phyloP scores from a whole-genome alignment of 2,888 invertebrate species.

The Bhutanitis thaidina region DNA sequence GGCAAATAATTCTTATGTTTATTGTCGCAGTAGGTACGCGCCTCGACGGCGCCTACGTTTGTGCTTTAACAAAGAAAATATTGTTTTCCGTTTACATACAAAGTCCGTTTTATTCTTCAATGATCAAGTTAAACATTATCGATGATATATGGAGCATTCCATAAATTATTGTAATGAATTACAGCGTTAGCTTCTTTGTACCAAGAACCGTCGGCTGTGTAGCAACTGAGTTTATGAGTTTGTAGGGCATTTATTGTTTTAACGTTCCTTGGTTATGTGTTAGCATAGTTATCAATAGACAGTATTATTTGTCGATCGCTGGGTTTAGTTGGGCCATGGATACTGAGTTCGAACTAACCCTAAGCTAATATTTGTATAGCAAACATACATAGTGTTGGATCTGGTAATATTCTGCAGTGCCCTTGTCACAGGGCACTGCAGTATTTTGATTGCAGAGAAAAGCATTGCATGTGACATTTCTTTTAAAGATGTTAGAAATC shows the following conservation, averaged over 20 bases:
- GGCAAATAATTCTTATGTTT: slow-evolving; percentile 30
- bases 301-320: too few relatives aligned
- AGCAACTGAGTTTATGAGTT: not conserved
- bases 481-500: too few relatives aligned
- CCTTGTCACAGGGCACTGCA: too few relatives aligned
- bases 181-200: not conserved
- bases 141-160: slow-evolving; percentile 6
- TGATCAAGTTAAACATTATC: slow-evolving; percentile 9
- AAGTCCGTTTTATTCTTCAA: slow-evolving; percentile 30
- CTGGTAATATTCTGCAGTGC: too few relatives aligned
- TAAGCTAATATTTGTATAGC: too few relatives aligned
- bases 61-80: slow-evolving; percentile 33
- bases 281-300: too few relatives aligned
- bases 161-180: slow-evolving; percentile 7
- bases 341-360: too few relatives aligned
- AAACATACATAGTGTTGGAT: too few relatives aligned
- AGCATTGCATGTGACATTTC: too few relatives aligned
- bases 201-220: not conserved
- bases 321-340: too few relatives aligned
- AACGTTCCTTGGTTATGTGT: not conserved
- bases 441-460: too few relatives aligned
- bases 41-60: slow-evolving; percentile 39
- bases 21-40: slow-evolving; percentile 33
- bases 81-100: slow-evolving; percentile 36
- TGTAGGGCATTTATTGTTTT: not conserved